Percentiles rank a stretch among this genome's conserved stretches.
These are phyloP conservation scores for Monopis laevigella DNA, from an alignment of 2,888 invertebrate species.

Conservation along the genomic window DNA sequence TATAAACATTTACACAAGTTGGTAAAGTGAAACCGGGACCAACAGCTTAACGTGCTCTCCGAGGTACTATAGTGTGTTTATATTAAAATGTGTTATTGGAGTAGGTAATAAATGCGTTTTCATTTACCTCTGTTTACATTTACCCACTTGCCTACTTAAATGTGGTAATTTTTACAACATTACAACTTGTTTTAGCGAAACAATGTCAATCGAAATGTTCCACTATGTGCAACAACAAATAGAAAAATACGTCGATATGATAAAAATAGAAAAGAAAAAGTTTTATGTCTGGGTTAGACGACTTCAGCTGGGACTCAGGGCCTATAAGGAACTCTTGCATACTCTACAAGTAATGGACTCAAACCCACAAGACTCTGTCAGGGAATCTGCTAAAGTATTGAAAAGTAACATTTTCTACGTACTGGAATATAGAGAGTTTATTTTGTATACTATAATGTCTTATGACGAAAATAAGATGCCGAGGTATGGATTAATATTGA, in stretches of 20 bases:
- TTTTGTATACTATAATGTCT: conserved; percentile 79
- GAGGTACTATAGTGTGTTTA: too few relatives aligned
- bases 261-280: conserved; percentile 87
- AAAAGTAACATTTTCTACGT: conserved; percentile 94
- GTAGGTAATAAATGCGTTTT: too few relatives aligned
- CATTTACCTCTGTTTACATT: too few relatives aligned
- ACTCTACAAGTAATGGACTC: conserved; percentile 86
- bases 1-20: too few relatives aligned
- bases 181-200: conserved; percentile 80
- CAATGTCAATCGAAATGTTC: conserved; percentile 90
- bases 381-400: conserved; percentile 84
- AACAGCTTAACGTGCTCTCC: too few relatives aligned
- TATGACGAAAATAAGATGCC: conserved; percentile 90
- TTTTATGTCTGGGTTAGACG: conserved; percentile 83
- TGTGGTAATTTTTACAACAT: too few relatives aligned
- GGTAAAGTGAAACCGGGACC: too few relatives aligned
- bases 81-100: too few relatives aligned
- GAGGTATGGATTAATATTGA: conserved; percentile 72
- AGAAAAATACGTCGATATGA: conserved; percentile 86
- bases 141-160: too few relatives aligned
- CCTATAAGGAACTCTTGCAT: conserved; percentile 83
- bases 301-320: conserved; percentile 84
- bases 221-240: conserved; percentile 95
- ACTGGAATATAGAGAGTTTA: conserved; percentile 91
- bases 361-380: conserved; percentile 73